Evolutionary conservation across 2,113 vertebrate genomes (phyloP).

Genomic region (Chaenogobius annularis): DNA sequence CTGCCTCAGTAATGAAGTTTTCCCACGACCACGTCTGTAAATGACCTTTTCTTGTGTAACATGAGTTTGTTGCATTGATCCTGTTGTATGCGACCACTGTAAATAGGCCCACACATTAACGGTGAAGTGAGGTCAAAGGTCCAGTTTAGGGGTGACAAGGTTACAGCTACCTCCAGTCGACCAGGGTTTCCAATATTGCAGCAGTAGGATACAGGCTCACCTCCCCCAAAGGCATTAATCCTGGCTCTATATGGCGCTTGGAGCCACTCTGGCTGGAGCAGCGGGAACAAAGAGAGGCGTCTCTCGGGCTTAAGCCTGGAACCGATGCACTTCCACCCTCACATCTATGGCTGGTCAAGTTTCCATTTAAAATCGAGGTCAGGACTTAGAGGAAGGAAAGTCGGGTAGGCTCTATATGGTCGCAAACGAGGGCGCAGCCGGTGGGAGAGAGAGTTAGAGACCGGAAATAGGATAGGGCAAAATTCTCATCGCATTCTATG

Average conservation of each 20-base stretch:
- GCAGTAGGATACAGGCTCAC: constrained; percentile 71
- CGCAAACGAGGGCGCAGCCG: too few relatives aligned
- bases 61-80: constrained; percentile 56
- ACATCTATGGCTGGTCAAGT: too few relatives aligned
- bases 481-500: too few relatives aligned
- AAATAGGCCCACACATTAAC: constrained; percentile 67
- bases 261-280: constrained; percentile 74
- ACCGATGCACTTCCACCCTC: too few relatives aligned
- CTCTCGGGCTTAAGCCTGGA: too few relatives aligned
- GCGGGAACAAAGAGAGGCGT: constrained; percentile 62
- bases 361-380: too few relatives aligned
- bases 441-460: too few relatives aligned
- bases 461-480: too few relatives aligned
- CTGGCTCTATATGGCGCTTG: constrained; percentile 66
- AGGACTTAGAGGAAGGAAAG: constrained; percentile 60
- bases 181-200: constrained; percentile 57
- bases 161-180: constrained; percentile 50
- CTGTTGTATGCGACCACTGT: constrained; percentile 56
- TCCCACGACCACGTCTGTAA: constrained; percentile 59
- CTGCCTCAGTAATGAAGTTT: not conserved
- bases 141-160: constrained; percentile 54
- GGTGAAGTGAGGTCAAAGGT: constrained; percentile 69
- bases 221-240: constrained; percentile 75
- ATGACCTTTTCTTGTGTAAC: constrained; percentile 57
- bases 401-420: too few relatives aligned